Conservation (phyloP, 2,888 invertebrate species). For the Mactromeris polynyma region DNA sequence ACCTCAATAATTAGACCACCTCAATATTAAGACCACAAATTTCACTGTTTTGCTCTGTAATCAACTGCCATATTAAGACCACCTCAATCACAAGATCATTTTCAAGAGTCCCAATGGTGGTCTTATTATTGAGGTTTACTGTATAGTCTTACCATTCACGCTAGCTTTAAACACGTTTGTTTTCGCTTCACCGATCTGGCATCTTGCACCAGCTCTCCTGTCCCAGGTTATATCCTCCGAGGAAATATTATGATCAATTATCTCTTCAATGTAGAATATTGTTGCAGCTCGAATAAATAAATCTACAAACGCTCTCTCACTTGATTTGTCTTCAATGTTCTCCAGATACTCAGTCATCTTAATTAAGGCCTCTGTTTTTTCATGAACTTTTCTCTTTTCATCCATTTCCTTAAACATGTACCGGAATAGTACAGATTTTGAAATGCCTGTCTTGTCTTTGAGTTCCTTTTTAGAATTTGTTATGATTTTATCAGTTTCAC, state of each 20-base stretch:
- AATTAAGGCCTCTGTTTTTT: not conserved
- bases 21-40: too few relatives aligned
- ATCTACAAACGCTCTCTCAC: not conserved
- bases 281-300: not conserved
- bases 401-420: conserved; percentile 24
- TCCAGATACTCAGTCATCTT: not conserved
- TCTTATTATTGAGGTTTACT: too few relatives aligned
- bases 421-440: conserved; percentile 9
- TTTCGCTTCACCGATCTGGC: not conserved
- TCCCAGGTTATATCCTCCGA: not conserved
- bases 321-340: not conserved
- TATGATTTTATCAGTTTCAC: conserved; percentile 1
- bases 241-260: not conserved
- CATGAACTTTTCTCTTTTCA: conserved; percentile 18
- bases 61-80: too few relatives aligned
- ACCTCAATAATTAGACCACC: too few relatives aligned
- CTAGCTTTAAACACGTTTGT: not conserved
- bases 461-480: not conserved
- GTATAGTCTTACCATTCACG: not conserved
- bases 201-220: not conserved
- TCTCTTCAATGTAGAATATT: not conserved
- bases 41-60: too few relatives aligned
- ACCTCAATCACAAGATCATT: too few relatives aligned
- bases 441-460: not conserved
- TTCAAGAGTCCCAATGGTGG: too few relatives aligned